Evolutionary conservation across 2,888 invertebrate genomes (phyloP).

Genomic region (Caenorhabditis japonica): DNA sequence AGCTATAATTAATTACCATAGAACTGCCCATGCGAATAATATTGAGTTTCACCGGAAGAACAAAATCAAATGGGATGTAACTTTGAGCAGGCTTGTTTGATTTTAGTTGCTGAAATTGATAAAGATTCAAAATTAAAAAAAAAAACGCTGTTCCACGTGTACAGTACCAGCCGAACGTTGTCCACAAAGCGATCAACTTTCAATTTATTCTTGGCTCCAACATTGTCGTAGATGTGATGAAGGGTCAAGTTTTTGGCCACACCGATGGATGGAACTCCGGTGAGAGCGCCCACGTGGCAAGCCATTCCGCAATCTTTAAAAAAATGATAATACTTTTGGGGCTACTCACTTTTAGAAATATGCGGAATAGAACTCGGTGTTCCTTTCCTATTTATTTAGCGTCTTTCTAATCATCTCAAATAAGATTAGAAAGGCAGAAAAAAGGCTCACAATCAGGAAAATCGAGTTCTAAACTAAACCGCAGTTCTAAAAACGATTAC

Average conservation of each 20-base stretch:
- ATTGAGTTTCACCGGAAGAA: conserved; percentile 25
- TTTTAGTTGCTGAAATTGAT: conserved; percentile 17
- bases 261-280: conserved; percentile 79
- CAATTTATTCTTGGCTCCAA: conserved; percentile 29
- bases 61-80: conserved; percentile 41
- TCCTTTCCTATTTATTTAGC: too few relatives aligned
- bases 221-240: conserved; percentile 71
- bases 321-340: background rate
- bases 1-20: conserved; percentile 16
- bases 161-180: conserved; percentile 16
- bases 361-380: background rate
- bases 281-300: conserved; percentile 79
- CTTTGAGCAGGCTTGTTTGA: conserved; percentile 7
- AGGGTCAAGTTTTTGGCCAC: conserved; percentile 79
- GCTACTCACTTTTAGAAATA: background rate
- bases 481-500: conserved; percentile 76
- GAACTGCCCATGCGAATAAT: conserved; percentile 24
- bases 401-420: too few relatives aligned
- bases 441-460: too few relatives aligned
- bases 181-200: conserved; percentile 35
- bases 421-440: too few relatives aligned
- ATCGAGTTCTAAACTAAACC: conserved; percentile 80
- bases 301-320: conserved; percentile 79
- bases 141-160: too few relatives aligned
- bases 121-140: background rate